phyloP scores from a whole-genome alignment of 2,888 invertebrate genomes.

The Dynastes maya region DNA sequence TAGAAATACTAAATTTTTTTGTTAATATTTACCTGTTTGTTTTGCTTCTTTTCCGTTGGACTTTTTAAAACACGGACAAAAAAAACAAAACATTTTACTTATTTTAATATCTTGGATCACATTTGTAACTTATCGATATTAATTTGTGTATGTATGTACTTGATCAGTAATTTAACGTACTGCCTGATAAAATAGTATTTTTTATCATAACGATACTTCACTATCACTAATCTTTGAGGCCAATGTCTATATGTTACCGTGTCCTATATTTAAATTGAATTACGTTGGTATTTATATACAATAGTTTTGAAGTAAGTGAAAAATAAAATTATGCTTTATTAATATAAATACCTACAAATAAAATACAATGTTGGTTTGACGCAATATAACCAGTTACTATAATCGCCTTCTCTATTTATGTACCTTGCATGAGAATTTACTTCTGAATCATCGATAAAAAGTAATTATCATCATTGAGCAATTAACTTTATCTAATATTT shows the following conservation, averaged over 20 bases:
- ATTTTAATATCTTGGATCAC: neutral
- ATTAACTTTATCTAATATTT: slow-evolving; percentile 4
- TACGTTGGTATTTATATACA: neutral
- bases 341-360: neutral
- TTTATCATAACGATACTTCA: slow-evolving; percentile 18
- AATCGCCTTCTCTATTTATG: neutral
- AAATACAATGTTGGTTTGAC: neutral
- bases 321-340: neutral
- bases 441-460: neutral
- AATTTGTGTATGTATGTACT: slow-evolving; percentile 13
- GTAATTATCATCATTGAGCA: too few relatives aligned
- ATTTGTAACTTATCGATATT: slow-evolving; percentile 2
- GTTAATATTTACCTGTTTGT: slow-evolving; percentile 20
- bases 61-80: slow-evolving; percentile 49
- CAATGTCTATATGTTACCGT: neutral
- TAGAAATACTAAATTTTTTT: neutral
- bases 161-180: slow-evolving; percentile 40
- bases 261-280: neutral
- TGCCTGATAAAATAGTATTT: slow-evolving; percentile 37
- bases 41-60: slow-evolving; percentile 6
- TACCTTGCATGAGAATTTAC: neutral
- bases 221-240: slow-evolving; percentile 30
- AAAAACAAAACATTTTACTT: slow-evolving; percentile 47
- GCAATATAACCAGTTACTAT: neutral
- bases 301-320: neutral